Evolutionary conservation across 2,888 invertebrate species (phyloP).

Genomic region (Leucophora obtusa): DNA sequence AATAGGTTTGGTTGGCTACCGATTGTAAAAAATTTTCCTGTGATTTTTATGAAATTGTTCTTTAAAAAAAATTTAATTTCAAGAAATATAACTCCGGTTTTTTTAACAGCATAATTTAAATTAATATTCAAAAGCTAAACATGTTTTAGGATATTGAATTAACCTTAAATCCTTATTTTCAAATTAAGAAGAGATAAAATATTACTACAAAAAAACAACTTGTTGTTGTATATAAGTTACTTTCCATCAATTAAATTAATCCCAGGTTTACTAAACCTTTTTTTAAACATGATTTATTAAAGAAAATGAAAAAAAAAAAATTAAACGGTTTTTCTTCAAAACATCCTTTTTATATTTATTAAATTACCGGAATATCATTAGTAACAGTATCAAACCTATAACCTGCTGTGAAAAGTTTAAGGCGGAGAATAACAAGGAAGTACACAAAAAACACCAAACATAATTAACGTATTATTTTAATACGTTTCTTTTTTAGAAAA

Average conservation of each 20-base stretch:
- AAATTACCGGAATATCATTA: constrained; percentile 12
- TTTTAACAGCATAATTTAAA: no score
- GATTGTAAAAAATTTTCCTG: no score
- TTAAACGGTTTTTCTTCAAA: background rate
- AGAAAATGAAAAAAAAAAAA: background rate
- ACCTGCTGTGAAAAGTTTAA: background rate
- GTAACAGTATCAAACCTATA: background rate
- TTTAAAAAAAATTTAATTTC: no score
- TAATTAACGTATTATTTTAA: constrained; percentile 3
- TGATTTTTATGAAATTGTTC: no score
- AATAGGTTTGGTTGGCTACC: no score
- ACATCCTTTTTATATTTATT: background rate
- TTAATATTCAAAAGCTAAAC: background rate
- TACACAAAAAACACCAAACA: background rate
- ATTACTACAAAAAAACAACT: background rate
- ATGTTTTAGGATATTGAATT: background rate
- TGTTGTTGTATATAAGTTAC: background rate
- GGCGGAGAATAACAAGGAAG: background rate
- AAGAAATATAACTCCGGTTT: no score
- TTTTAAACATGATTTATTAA: constrained; percentile 40
- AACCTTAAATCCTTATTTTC: background rate
- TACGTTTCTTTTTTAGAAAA: background rate
- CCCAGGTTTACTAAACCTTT: background rate
- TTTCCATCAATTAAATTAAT: background rate
- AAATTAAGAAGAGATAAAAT: background rate